Conservation (phyloP, 2,888 invertebrate genomes). For the Scaptomyza parva region DNA sequence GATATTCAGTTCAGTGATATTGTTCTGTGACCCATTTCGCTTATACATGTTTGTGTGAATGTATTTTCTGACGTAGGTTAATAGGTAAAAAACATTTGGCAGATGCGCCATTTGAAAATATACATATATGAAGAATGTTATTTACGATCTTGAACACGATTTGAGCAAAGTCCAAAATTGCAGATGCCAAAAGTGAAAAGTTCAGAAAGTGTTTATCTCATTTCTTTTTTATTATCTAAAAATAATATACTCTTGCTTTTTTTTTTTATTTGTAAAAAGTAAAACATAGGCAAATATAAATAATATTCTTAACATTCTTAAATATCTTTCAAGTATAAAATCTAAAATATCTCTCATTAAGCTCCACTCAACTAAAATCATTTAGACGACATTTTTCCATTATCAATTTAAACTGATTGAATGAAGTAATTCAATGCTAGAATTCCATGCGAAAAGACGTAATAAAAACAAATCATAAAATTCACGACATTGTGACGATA, state of each 20-base stretch:
- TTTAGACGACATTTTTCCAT: no score
- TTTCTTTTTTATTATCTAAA: conserved; percentile 23
- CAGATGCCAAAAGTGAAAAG: conserved; percentile 41
- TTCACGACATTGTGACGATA: conserved; percentile 34
- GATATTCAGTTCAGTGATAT: background rate
- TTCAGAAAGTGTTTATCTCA: conserved; percentile 3
- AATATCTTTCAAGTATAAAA: no score
- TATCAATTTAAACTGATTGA: conserved; percentile 14
- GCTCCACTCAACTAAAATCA: no score
- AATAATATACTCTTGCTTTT: conserved; percentile 18
- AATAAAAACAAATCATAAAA: conserved; percentile 62
- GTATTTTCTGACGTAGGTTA: conserved; percentile 7
- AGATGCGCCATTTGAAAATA: conserved; percentile 54
- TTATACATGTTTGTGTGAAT: conserved; percentile 10
- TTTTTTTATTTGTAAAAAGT: background rate
- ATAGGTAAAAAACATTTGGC: conserved; percentile 22
- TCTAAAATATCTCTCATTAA: no score
- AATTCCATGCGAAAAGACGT: conserved; percentile 47
- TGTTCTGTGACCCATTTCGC: background rate
- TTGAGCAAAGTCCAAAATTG: conserved; percentile 60
- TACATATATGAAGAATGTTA: conserved; percentile 63
- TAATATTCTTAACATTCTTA: no score
- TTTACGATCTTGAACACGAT: conserved; percentile 29
- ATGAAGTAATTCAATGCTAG: conserved; percentile 22
- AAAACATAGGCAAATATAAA: no score